Conservation (phyloP, 2,113 vertebrate species). For the Columbina picui region DNA sequence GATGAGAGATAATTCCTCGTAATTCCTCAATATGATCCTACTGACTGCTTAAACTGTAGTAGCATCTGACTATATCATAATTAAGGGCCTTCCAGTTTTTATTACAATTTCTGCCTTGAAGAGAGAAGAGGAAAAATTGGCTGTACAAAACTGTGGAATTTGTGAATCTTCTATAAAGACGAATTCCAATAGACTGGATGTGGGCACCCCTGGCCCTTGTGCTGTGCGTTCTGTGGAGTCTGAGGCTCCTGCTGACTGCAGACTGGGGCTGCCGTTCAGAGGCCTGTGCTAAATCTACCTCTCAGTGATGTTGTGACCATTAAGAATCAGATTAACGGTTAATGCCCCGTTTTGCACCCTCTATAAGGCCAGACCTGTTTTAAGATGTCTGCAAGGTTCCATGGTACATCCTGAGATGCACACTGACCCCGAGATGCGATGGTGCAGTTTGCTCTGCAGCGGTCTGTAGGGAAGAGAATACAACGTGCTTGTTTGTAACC, state of each 20-base stretch:
- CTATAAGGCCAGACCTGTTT: background rate
- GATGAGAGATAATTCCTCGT: slow-evolving; percentile 11
- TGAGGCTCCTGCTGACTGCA: background rate
- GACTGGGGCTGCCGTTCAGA: background rate
- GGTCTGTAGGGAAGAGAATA: background rate
- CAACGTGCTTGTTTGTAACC: background rate
- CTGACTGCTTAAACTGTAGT: slow-evolving; percentile 45
- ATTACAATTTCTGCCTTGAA: slow-evolving; percentile 10
- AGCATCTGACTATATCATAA: slow-evolving; percentile 39
- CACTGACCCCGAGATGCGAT: background rate
- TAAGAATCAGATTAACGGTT: background rate
- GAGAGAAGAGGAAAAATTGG: slow-evolving; percentile 3
- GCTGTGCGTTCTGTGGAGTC: slow-evolving; percentile 17
- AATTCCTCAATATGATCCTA: slow-evolving; percentile 14
- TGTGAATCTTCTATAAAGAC: background rate
- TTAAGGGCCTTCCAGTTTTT: slow-evolving; percentile 37
- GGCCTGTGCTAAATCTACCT: slow-evolving; percentile 48
- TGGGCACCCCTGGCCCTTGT: background rate
- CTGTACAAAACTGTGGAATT: slow-evolving; percentile 1
- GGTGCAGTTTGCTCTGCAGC: background rate
- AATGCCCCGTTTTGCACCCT: background rate
- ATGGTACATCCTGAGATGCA: background rate
- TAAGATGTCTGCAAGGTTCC: background rate
- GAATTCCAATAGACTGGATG: background rate
- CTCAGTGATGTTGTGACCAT: background rate